Evolutionary conservation across 2,888 invertebrate species (phyloP).

Genomic region (Neoitamus cyanurus): DNA sequence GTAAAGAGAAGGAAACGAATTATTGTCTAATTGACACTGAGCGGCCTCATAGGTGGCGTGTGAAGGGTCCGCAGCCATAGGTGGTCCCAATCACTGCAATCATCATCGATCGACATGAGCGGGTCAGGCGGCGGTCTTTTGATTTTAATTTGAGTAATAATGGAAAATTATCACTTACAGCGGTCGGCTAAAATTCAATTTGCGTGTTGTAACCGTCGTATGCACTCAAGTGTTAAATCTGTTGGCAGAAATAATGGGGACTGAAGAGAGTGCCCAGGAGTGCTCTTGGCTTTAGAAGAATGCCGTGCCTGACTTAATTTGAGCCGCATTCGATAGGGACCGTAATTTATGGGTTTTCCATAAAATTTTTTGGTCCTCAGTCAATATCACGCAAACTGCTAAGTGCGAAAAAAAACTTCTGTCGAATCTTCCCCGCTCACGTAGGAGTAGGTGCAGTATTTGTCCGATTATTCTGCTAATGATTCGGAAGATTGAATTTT

Average conservation of each 20-base stretch:
- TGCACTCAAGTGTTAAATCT: neutral
- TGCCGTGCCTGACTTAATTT: neutral
- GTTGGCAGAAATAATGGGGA: conserved; percentile 18
- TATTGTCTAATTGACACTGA: conserved; percentile 14
- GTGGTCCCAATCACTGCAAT: conserved; percentile 31
- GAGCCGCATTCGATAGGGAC: neutral
- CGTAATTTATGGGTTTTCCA: neutral
- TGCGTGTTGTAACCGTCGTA: neutral
- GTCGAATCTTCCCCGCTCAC: neutral
- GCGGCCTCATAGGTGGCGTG: conserved; percentile 9
- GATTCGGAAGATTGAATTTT: neutral
- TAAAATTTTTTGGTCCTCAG: neutral
- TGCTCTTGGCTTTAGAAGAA: neutral
- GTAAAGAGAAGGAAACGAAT: conserved; percentile 23
- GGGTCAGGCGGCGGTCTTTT: neutral
- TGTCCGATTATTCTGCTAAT: neutral
- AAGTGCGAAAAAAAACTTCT: neutral
- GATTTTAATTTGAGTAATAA: conserved; percentile 39
- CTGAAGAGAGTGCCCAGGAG: neutral
- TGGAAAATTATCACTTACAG: conserved; percentile 30
- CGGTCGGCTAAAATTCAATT: conserved; percentile 24
- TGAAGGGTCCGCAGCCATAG: neutral
- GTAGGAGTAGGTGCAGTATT: neutral
- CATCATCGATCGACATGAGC: conserved; percentile 5
- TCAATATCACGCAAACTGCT: neutral